Evolutionary conservation across 2,113 vertebrate species (phyloP), one percentile per base, ranked within the genome.

Genomic region (Sinocyclocheilus grahami): DNA sequence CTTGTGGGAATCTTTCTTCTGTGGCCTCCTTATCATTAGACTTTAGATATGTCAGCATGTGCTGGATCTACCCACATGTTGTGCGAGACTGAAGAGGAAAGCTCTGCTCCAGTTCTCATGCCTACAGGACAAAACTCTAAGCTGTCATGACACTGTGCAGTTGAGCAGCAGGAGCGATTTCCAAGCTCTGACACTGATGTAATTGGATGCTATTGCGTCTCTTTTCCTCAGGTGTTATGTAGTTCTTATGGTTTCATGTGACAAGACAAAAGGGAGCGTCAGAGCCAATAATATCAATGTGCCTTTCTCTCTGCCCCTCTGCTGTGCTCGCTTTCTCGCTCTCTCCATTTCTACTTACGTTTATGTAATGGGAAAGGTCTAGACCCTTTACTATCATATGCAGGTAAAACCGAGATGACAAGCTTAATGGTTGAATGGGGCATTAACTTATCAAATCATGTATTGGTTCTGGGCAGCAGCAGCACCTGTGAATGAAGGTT

Each of bases 391-490:
- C 22, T 33, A 58, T 87, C 84, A 86, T 71, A 16, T 30, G 7
- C 79, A 69, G 88, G 20, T 83, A 78, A 87, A 89, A 4, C 67
- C 20, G 58, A 65, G 67, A 2, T 75, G 88, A 83, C 74, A 30
- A 42, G n/a, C 65, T 46, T 82, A 71, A 60, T 63, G 60, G 20
- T 37, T 37, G 22, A 81, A 72, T 55, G 63, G 27, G 53, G 67
- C 77, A 76, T 11, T 78, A 58, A 55, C 72, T 78, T 39, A 83
- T 83, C 80, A 51, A 27, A 83, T 83, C 60, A 27, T 60, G 62
- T 75, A 24, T 71, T 81, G 33, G 1, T 53, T 60, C 72, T 83
- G 62, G 37, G 55, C 65, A 65, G 39, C 42, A 11, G 24, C 58
- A 33, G 18, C 67, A n/a, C 33, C 55, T 27, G 9, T 85, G 85